Base-by-base conservation (phyloP, 30 jellyfish, hydroid and myxozoan genomes). In the Pseudorhiza aurosa region DNA sequence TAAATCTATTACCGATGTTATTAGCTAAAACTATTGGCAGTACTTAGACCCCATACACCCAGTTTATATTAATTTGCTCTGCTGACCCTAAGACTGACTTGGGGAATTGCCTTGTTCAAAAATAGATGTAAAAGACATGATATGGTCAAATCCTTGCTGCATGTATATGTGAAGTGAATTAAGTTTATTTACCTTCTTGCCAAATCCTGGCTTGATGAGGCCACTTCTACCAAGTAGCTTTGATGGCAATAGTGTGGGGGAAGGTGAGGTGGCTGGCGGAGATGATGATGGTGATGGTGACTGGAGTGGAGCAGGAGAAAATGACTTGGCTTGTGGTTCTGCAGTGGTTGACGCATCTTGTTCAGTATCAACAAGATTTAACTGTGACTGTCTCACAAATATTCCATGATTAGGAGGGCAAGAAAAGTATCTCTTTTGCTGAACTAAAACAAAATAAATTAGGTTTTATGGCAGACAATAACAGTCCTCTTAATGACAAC, bases 361-460 rank as follows among this genome's bases (percentile, higher is more conserved):
- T 15, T n/a, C 73, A 14, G 67, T 89, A 32, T 50, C 57, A n/a
- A 92, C 68, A 58, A 85, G 84, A 55, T 59, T 33, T 19, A 92
- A 44, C 68, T 92, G 98, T 9, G 98, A 85, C 68, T 92, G 98
- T 8, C 98, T 92, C 43, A 92, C 95, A 77, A 92, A 92, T 33
- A 92, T 92, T 18, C 98, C 98, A 85, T 92, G 98, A 60, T 85
- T 84, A 19, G 95, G 94, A 2, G 96, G 88, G 42, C 98, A 92
- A 17, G 87, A 73, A 60, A 92, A 92, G 68, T 92, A 92, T 35
- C 87, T 77, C 65, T 81, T 92, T 42, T 81, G 96, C 68, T 92
- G 96, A 43, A 92, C 98, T 92, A 42, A 0, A 26, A 42, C 25
- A 45, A 32, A 51, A 60, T 47, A n/a, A n/a, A n/a, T n/a, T n/a